Evolutionary conservation across 1,140 invertebrate species (phyloP), one percentile per base, ranked within the genome.

Genomic region (Leptinotarsa defecta): DNA sequence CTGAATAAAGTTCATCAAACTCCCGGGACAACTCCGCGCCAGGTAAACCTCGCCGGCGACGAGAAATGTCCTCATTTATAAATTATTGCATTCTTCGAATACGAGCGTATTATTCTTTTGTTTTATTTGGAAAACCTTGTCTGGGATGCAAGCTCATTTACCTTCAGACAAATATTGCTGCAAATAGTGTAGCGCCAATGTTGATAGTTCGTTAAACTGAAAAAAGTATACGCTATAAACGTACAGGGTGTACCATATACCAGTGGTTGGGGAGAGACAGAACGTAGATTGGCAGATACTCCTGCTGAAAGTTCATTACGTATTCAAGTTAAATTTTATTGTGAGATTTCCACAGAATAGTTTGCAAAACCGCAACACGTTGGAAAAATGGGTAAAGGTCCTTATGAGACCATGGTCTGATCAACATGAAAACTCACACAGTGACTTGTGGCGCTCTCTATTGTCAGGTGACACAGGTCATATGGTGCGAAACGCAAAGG

Each of bases 61-160:
- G 3, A 57, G n/a, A 17, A 68, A 68, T 68, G 65, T 68, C 65
- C 24, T 24, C 65, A 68, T 68, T 68, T 34, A 68, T 68, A 68
- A 68, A 43, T 68, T 43, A 68, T 68, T 19, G 65, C 65, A 68
- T 68, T 68, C 65, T 43, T 68, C 65, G 65, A 27, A 68, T 68
- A 68, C 65, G n/a, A 34, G 24, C 43, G 15, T 68, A 43, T n/a
- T 19, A 34, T 68, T 24, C 24, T 68, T 68, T 68, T 68, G 24
- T 24, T 68, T 68, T 43, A 34, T 34, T 68, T 68, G 65, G 6
- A 24, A 43, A 34, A 68, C 65, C 24, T 68, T 68, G 65, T 68
- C 65, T 68, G 65, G 65, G 43, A 13, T 43, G 24, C 24, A 27
- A 43, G 27, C 65, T 68, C 65, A 68, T 68, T 68, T 68, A 68